Base-by-base conservation (phyloP, 2,797 vertebrate genomes). In the Pipistrellus pipistrellus region DNA sequence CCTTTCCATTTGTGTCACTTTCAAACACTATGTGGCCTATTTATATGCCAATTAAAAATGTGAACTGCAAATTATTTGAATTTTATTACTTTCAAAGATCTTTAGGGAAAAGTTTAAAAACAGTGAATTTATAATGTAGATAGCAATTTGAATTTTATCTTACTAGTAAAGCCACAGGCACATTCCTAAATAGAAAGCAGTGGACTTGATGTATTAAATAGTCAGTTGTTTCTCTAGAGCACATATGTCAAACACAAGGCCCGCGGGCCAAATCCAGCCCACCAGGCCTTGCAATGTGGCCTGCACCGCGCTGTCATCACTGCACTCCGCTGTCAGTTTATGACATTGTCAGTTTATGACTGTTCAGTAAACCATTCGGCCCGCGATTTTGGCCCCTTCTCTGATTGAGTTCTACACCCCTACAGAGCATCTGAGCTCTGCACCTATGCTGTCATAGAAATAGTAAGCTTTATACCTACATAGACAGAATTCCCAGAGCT, bases 41-140 rank as follows among this genome's bases (percentile, higher is more conserved):
- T 87, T 59, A 53, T 59, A 53, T 75, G 44, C 30, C 78, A 92
- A 66, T 69, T 71, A 48, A 76, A 93, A 92, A 38, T 77, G 13
- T 72, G 48, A 95, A 76, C 72, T 73, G 55, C 82, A 82, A n/a
- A 57, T 72, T 57, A 46, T 76, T 80, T 92, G 64, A 90, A 64
- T 88, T 83, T 85, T 68, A 68, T 53, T 85, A 57, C 51, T 90
- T 92, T 72, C 25, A 59, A n/a, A 85, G 30, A 35, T n/a, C 7
- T 81, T 93, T 41, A 85, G 41, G 38, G 69, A 85, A 62, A 38
- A 59, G 11, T 46, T 88, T 57, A 73, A 77, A 57, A 91, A 15
- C 8, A 38, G 3, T 71, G 32, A 71, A 66, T 83, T 80, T 64
- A 69, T 66, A 53, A 87, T 78, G 15, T 44, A 72, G 23, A 21